Evolutionary conservation across 1,140 invertebrate genomes (phyloP).

Genomic region (Temnothorax nylanderi): DNA sequence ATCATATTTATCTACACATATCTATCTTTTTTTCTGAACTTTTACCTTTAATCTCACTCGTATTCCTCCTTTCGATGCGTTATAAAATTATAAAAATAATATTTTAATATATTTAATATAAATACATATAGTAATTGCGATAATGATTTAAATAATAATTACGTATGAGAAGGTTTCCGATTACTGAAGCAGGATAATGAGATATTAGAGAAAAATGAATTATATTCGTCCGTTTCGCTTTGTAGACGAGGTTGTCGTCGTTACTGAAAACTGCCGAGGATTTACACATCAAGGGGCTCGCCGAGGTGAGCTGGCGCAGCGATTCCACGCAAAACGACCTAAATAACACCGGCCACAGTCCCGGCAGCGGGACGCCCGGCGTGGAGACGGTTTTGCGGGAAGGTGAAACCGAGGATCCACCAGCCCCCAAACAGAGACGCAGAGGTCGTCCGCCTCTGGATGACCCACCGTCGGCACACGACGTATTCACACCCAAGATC

Average conservation of each 20-base stretch:
- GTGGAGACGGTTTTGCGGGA: conserved; percentile 85
- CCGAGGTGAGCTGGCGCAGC: conserved; percentile 94
- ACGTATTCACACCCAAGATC: conserved; percentile 86
- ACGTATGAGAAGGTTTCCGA: background rate
- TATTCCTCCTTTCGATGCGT: background rate
- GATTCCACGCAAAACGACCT: conserved; percentile 85
- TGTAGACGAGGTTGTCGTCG: conserved; percentile 88
- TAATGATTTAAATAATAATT: background rate
- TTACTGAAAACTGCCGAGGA: conserved; percentile 96
- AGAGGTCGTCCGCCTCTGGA: conserved; percentile 89
- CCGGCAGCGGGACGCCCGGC: conserved; percentile 80
- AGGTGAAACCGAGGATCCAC: conserved; percentile 79
- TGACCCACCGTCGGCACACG: conserved; percentile 86
- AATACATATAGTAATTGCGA: background rate
- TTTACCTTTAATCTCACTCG: conserved; percentile 11
- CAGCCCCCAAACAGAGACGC: conserved; percentile 85
- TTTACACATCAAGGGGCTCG: conserved; percentile 95
- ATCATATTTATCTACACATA: background rate
- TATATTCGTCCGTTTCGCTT: conserved; percentile 53
- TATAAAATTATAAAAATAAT: conserved; percentile 6
- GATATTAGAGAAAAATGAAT: conserved; percentile 26
- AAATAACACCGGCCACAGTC: conserved; percentile 82
- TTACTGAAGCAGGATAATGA: background rate
- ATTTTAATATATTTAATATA: conserved; percentile 8
- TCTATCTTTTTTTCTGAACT: conserved; percentile 12